A percentile compares a stretch with the other conserved stretches of the same genome.
These are phyloP conservation scores for Notodromas monacha DNA, from an alignment of 2,888 invertebrate genomes.

Conservation along the genomic window DNA sequence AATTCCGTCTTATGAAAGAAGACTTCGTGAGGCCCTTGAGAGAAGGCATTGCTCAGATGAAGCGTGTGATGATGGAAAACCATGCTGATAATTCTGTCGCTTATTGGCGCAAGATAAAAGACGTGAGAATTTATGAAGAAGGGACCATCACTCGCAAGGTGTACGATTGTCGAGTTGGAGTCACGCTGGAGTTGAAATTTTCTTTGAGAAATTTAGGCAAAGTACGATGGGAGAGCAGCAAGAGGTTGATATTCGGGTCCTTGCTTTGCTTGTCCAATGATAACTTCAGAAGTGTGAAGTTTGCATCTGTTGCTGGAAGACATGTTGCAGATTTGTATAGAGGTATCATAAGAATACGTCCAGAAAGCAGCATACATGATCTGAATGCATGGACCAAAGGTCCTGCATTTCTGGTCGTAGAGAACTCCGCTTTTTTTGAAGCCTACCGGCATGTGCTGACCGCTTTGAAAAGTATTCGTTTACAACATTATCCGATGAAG, in stretches of 20 bases:
- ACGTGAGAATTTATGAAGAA: too few relatives aligned
- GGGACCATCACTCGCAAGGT: too few relatives aligned
- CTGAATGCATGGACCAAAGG: constrained; percentile 11
- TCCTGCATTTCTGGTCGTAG: constrained; percentile 28
- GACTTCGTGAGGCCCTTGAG: too few relatives aligned
- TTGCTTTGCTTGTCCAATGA: constrained; percentile 34
- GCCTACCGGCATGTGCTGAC: constrained; percentile 38
- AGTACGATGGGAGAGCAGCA: constrained; percentile 22
- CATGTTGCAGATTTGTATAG: constrained; percentile 20
- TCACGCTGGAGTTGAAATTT: too few relatives aligned
- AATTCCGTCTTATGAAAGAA: too few relatives aligned
- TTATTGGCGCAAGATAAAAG: too few relatives aligned
- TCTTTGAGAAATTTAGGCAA: too few relatives aligned
- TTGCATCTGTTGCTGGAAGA: constrained; percentile 31
- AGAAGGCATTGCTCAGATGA: too few relatives aligned
- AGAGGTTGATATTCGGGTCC: constrained; percentile 33
- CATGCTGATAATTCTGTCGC: too few relatives aligned
- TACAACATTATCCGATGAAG: too few relatives aligned
- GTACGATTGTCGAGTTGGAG: too few relatives aligned
- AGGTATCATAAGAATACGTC: constrained; percentile 22
- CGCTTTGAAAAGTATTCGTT: constrained; percentile 31
- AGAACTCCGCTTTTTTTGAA: constrained; percentile 45
- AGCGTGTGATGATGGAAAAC: too few relatives aligned
- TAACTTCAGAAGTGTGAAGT: constrained; percentile 29
- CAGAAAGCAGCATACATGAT: constrained; percentile 10